Conservation (phyloP, 1,140 invertebrate genomes). For the Solen grandis region DNA sequence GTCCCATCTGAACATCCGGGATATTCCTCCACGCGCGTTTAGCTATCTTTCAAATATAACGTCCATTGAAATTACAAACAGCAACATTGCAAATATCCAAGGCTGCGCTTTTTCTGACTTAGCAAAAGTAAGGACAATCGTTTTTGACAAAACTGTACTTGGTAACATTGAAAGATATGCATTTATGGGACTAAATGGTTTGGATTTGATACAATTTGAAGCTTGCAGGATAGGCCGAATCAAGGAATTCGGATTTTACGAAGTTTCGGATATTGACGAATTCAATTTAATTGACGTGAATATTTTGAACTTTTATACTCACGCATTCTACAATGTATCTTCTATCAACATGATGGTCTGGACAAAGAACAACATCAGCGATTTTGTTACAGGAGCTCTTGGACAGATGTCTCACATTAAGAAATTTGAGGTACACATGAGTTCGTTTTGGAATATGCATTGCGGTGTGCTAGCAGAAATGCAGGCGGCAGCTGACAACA, state of each 20-base stretch:
- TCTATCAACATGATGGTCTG: not conserved
- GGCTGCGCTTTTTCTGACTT: conserved; percentile 1
- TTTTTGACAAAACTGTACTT: not conserved
- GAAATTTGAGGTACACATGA: not conserved
- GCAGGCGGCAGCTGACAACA: not conserved
- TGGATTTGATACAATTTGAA: not conserved
- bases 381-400: not conserved
- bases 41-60: not conserved
- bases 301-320: not conserved
- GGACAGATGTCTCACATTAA: not conserved
- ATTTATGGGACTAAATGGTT: not conserved
- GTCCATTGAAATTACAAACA: not conserved
- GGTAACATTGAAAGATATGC: conserved; percentile 2
- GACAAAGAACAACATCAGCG: not conserved
- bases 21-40: not conserved
- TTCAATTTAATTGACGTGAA: not conserved
- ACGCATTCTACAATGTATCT: not conserved
- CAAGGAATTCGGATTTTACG: not conserved
- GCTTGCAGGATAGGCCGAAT: not conserved
- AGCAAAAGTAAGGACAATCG: not conserved
- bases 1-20: not conserved
- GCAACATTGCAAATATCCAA: not conserved
- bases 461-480: not conserved
- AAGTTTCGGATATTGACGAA: not conserved
- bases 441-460: conserved; percentile 12